Evolutionary conservation across 1,140 invertebrate species (phyloP).

Genomic region (Yoshiicerus persimilis): DNA sequence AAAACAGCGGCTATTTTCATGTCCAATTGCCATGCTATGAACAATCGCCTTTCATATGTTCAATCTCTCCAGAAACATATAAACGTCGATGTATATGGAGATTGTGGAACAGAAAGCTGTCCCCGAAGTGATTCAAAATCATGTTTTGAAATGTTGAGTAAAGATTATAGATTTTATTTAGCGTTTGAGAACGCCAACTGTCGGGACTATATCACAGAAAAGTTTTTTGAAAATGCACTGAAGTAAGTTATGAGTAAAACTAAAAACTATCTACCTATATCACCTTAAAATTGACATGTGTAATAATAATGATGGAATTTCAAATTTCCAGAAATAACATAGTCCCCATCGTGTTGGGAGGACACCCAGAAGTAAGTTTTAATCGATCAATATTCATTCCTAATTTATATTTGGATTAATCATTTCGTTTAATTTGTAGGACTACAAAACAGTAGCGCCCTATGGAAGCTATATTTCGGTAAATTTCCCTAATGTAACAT

Average conservation of each 20-base stretch:
- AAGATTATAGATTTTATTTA: conserved; percentile 94
- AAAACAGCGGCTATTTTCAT: conserved; percentile 65
- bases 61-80: conserved; percentile 60
- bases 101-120: conserved; percentile 61
- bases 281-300: too few relatives aligned
- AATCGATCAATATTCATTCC: too few relatives aligned
- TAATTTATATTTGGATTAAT: too few relatives aligned
- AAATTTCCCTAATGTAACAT: too few relatives aligned
- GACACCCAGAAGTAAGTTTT: conserved; percentile 51
- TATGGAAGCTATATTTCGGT: conserved; percentile 66
- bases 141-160: conserved; percentile 66
- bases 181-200: conserved; percentile 72
- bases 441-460: conserved; percentile 63
- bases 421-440: too few relatives aligned
- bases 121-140: conserved; percentile 63
- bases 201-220: conserved; percentile 93
- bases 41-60: conserved; percentile 61
- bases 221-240: conserved; percentile 90
- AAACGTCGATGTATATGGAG: conserved; percentile 67
- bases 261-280: conserved; percentile 61
- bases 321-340: conserved; percentile 63
- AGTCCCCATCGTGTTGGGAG: conserved; percentile 71
- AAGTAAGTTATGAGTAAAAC: conserved; percentile 57
- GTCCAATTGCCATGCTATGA: conserved; percentile 62
- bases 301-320: too few relatives aligned